These are phyloP conservation scores for Pantherophis guttatus DNA, from an alignment of 2,113 vertebrate genomes.

Conservation along the genomic window DNA sequence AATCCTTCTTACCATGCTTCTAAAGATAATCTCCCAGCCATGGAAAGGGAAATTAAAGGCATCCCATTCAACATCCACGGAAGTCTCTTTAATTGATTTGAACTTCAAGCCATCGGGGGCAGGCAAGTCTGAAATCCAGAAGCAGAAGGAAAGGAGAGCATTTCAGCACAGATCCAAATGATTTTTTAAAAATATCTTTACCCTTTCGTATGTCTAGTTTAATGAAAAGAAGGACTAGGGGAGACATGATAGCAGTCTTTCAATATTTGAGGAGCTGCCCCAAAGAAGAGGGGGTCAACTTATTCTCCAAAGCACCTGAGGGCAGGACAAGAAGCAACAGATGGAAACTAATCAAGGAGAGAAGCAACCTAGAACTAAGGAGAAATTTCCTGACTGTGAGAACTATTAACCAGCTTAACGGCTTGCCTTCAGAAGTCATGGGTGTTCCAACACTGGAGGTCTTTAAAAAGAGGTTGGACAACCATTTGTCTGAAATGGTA, in stretches of 20 bases:
- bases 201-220: not conserved
- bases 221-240: not conserved
- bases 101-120: slow-evolving; percentile 93
- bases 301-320: too few species aligned
- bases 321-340: too few species aligned
- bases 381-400: too few species aligned
- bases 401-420: not conserved
- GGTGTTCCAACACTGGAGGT: not conserved
- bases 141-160: not conserved
- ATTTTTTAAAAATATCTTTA: not conserved
- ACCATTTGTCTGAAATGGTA: not conserved
- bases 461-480: not conserved
- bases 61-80: slow-evolving; percentile 96
- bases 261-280: too few species aligned
- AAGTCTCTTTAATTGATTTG: slow-evolving; percentile 90
- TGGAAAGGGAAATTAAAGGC: slow-evolving; percentile 91
- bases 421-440: not conserved
- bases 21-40: slow-evolving; percentile 94
- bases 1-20: slow-evolving; percentile 78
- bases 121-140: slow-evolving; percentile 80
- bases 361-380: too few species aligned
- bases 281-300: too few species aligned
- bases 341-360: too few species aligned
- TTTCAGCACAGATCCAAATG: not conserved
- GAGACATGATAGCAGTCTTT: too few species aligned